Evolutionary conservation across 2,888 invertebrate species (phyloP), one percentile per base, ranked within the genome.

Genomic region (Eilema caniola): DNA sequence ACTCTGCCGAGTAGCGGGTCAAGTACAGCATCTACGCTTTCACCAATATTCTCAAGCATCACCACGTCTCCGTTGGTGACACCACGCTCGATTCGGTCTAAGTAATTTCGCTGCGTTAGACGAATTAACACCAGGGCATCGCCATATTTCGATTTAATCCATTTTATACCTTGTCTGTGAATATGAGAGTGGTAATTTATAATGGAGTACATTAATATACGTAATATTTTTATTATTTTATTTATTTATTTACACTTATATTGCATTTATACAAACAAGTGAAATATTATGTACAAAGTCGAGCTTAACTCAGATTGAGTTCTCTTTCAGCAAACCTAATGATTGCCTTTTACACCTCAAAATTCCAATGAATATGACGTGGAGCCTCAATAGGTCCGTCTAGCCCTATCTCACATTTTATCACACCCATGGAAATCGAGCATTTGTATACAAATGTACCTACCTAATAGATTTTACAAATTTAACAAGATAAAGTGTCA

Each of bases 91-190:
- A 99, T 97, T 20, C 96, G 96, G 83, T 98, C 98, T 81, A 99
- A 90, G 90, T 98, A 99, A 83, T 97, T 97, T 76, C 97, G 97
- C 86, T 97, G 97, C 0, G 97, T 97, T 53, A 98, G 94, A 47
- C 98, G 96, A 20, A 98, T 95, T 4, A 98, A 96, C 66, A 97
- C 96, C 62, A 99, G 91, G 0, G 95, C 89, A 0, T 96, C 96
- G 0, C 97, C 97, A 89, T 97, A 99, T 85, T 96, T 97, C n/a
- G 96, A 97, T 92, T 98, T 99, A 74, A 99, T 98, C 99, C 99
- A 99, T 91, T 99, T 99, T 67, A 99, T 96, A 25, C 98, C 98
- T 96, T 98, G 98, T 63, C 96, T 96, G 82, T 67, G 59, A 59
- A 59, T 25, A 12, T 5, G 8, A 28, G 8, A 12, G 4, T 59